These are phyloP conservation scores for Premnoplex brunnescens DNA, from an alignment of 2,797 vertebrate species.

Conservation along the genomic window DNA sequence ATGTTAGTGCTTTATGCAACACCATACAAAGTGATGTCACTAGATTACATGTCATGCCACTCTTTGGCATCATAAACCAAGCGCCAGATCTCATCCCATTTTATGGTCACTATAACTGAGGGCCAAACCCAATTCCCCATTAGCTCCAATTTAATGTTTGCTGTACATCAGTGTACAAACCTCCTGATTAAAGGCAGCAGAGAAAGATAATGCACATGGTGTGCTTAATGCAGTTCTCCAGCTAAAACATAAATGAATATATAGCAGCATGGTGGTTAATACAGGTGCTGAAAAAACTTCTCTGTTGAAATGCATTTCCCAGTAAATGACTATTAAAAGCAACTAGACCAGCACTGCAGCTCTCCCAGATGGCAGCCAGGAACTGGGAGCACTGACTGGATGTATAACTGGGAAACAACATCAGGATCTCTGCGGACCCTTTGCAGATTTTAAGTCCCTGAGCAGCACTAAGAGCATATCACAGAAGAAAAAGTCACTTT, in stretches of 20 bases:
- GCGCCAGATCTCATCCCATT: background rate
- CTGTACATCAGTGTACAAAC: background rate
- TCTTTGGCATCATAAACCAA: background rate
- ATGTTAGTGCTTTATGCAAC: background rate
- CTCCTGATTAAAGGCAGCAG: background rate
- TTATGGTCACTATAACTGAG: background rate
- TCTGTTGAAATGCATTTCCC: background rate
- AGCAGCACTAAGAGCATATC: background rate
- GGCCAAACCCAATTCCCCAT: background rate
- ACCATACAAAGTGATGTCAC: background rate
- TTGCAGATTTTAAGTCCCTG: background rate
- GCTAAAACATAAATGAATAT: background rate
- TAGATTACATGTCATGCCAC: background rate
- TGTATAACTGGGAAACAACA: background rate
- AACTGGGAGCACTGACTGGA: background rate
- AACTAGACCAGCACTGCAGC: background rate
- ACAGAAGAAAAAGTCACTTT: background rate
- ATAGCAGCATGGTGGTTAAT: background rate
- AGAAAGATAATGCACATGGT: background rate
- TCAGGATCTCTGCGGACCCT: background rate
- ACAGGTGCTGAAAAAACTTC: background rate
- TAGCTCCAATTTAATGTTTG: background rate
- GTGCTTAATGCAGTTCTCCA: background rate
- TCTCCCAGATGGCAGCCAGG: background rate
- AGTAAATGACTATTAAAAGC: accelerated